Base-by-base conservation (phyloP, 2,113 vertebrate species). In the Microtus pennsylvanicus region DNA sequence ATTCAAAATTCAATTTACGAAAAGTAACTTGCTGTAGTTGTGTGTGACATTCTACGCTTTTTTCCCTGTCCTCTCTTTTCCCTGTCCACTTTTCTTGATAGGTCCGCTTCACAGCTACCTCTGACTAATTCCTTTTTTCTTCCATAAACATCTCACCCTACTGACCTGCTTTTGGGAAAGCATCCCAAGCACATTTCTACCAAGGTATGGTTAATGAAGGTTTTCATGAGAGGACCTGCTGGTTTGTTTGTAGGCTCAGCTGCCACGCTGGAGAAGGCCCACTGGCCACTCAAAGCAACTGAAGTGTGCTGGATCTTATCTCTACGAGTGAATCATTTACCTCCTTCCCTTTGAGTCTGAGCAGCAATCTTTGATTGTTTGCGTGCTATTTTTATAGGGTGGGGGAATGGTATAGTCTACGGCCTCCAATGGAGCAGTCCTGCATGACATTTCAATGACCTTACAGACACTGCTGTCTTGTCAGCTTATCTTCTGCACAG, bases 261-360 rank as follows among this genome's bases (percentile, higher is more conserved):
- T 35, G 28, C 38, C 63, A n/a, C 13, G 9, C 21, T n/a, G 86
- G 21, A 38, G 33, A n/a, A 11, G 35, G 26, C 7, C 24, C 30
- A 9, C 7, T 7, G 47, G 13, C 76, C 45, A 45, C 50, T n/a
- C 74, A 83, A 21, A 86, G 69, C 52, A 45, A 4, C 47, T 9
- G 4, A 55, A 65, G 14, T 50, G 3, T 65, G 5, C 35, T 55
- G 77, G 22, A 35, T 86, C 82, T 74, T 81, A 38, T 70, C 61
- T 93, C 72, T 2, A 2, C 0, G 3, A 88, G 89, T 94, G 47
- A 87, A 12, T 92, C 76, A 74, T 92, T 96, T 67, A 74, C 67
- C 82, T 91, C 65, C 76, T 90, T 95, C 11, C 88, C 90, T 93
- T 92, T 91, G 89, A 11, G 24, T 97, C 86, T 92, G 81, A 90